These are phyloP conservation scores for Saturnia japonica DNA, from an alignment of 2,888 invertebrate genomes.

Conservation along the genomic window DNA sequence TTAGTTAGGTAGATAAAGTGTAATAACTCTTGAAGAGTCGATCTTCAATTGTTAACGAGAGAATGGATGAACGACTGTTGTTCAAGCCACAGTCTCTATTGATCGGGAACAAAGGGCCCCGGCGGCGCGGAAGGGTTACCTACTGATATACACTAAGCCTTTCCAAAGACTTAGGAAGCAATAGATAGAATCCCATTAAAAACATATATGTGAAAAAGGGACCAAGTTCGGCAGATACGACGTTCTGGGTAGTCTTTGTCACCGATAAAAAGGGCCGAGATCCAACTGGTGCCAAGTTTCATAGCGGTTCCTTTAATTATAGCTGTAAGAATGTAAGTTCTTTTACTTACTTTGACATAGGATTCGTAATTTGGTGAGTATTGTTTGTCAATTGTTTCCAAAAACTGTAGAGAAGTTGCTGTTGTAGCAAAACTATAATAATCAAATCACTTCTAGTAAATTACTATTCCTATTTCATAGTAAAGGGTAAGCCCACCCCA, in stretches of 20 bases:
- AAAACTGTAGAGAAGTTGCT: not conserved
- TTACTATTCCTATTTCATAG: slow-evolving; percentile 14
- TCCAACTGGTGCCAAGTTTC: too few relatives aligned
- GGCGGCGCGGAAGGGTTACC: slow-evolving; percentile 30
- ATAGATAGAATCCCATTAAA: too few relatives aligned
- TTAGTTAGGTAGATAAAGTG: not conserved
- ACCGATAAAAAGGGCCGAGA: too few relatives aligned
- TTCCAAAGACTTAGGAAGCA: slow-evolving; percentile 8
- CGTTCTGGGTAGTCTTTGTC: too few relatives aligned
- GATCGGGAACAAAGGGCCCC: slow-evolving; percentile 31
- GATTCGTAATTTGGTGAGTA: too few relatives aligned
- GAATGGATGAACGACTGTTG: slow-evolving; percentile 32
- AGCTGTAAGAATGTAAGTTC: too few relatives aligned
- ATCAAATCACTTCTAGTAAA: not conserved
- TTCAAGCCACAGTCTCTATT: slow-evolving; percentile 35
- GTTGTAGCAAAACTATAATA: not conserved
- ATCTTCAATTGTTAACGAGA: slow-evolving; percentile 22
- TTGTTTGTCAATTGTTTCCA: too few relatives aligned
- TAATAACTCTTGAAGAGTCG: slow-evolving; percentile 4
- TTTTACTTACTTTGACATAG: too few relatives aligned
- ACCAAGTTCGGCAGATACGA: too few relatives aligned
- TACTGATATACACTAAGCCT: slow-evolving; percentile 20
- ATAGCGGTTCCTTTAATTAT: too few relatives aligned
- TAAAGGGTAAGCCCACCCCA: slow-evolving; percentile 46
- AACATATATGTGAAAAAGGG: too few relatives aligned